Evolutionary conservation across 2,113 vertebrate genomes (phyloP).

Genomic region (Progne subis): DNA sequence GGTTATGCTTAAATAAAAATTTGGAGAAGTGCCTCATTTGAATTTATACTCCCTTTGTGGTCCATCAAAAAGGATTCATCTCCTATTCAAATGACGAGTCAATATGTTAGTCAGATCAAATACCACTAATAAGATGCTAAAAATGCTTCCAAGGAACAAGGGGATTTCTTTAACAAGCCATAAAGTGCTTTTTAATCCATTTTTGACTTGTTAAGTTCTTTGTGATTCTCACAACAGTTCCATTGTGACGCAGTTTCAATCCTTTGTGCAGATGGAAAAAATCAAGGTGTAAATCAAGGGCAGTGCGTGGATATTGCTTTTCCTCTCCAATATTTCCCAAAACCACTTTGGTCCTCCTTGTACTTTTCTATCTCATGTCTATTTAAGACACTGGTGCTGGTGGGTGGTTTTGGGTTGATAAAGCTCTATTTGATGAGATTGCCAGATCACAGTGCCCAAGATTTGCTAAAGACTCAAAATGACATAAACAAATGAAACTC

Average conservation of each 20-base stretch:
- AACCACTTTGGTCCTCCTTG: neutral
- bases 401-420: neutral
- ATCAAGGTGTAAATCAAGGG: slow-evolving; percentile 67
- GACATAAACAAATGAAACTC: neutral
- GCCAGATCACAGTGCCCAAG: neutral
- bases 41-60: slow-evolving; percentile 77
- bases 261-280: slow-evolving; percentile 52
- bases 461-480: neutral
- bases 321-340: neutral
- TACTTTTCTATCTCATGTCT: neutral
- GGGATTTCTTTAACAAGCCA: slow-evolving; percentile 76
- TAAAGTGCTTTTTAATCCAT: slow-evolving; percentile 78
- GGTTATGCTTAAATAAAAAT: slow-evolving; percentile 55
- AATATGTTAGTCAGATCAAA: slow-evolving; percentile 78
- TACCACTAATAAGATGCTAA: slow-evolving; percentile 75
- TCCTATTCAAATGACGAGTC: slow-evolving; percentile 73
- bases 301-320: neutral
- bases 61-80: slow-evolving; percentile 68
- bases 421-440: neutral
- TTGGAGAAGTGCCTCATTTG: slow-evolving; percentile 61
- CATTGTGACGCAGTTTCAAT: slow-evolving; percentile 56
- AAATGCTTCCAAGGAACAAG: slow-evolving; percentile 72
- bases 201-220: slow-evolving; percentile 75
- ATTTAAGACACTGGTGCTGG: neutral
- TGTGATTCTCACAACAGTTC: slow-evolving; percentile 65